A percentile compares a stretch with the other conserved stretches of the same genome.
Conservation (phyloP, 2,888 invertebrate species). For the Folsomia manolachei region DNA sequence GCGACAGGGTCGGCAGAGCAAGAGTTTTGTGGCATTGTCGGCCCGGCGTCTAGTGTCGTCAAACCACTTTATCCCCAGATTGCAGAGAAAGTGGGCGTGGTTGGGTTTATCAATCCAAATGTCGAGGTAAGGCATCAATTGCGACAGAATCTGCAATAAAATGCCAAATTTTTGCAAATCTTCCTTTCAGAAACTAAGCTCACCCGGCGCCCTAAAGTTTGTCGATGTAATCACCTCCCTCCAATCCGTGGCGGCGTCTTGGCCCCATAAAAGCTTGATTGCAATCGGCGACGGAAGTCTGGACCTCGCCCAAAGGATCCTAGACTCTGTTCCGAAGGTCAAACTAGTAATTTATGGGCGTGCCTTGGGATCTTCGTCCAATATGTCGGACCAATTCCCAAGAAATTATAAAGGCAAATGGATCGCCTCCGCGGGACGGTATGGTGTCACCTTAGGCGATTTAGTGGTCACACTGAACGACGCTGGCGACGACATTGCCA, state of each 20-base stretch:
- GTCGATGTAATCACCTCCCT: conserved; percentile 22
- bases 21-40: neutral
- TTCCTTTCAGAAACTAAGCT: conserved; percentile 38
- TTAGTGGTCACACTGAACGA: conserved; percentile 26
- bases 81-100: neutral
- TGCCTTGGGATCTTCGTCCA: conserved; percentile 21
- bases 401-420: conserved; percentile 20
- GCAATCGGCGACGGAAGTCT: conserved; percentile 45
- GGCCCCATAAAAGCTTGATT: conserved; percentile 26
- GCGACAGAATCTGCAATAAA: no score
- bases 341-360: conserved; percentile 42
- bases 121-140: no score
- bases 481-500: conserved; percentile 14
- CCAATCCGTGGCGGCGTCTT: neutral
- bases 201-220: conserved; percentile 37
- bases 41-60: neutral
- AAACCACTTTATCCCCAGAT: neutral
- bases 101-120: conserved; percentile 22
- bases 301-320: conserved; percentile 30
- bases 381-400: conserved; percentile 22
- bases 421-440: conserved; percentile 42
- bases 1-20: neutral
- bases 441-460: conserved; percentile 40
- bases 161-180: no score
- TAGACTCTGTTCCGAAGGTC: conserved; percentile 32